phyloP scores from a whole-genome alignment of 1,140 invertebrate genomes.

The Psix sp. region DNA sequence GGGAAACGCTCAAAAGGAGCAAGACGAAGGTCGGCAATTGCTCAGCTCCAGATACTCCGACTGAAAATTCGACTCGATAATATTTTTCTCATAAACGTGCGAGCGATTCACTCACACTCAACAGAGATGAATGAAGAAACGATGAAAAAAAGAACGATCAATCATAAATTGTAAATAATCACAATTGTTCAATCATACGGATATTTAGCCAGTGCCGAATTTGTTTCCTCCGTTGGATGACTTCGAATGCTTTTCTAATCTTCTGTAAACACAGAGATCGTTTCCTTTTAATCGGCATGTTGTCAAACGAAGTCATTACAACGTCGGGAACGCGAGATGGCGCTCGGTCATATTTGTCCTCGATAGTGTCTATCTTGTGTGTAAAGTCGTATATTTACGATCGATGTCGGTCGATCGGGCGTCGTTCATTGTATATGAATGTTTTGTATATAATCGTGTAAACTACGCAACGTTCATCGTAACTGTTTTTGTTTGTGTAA shows the following conservation, averaged over 20 bases:
- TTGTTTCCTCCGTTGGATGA: background rate
- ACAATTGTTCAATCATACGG: no score
- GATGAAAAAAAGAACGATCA: no score
- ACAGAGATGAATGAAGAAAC: no score
- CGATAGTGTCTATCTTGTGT: conserved; percentile 28
- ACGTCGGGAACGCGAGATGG: background rate
- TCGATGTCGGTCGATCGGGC: conserved; percentile 16
- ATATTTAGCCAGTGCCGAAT: no score
- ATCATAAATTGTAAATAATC: conserved; percentile 45
- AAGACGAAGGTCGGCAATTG: background rate
- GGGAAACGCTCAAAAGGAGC: conserved; percentile 36
- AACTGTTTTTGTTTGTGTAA: background rate
- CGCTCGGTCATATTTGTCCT: conserved; percentile 7
- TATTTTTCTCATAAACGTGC: conserved; percentile 36
- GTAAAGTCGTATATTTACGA: conserved; percentile 14
- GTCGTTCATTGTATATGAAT: conserved; percentile 37
- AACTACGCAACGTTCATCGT: conserved; percentile 13
- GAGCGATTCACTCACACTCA: no score
- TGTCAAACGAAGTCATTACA: conserved; percentile 4
- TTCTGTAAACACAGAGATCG: background rate
- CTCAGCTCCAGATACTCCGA: conserved; percentile 23
- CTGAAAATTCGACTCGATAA: conserved; percentile 13
- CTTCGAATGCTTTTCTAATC: conserved; percentile 1
- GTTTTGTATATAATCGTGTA: conserved; percentile 41
- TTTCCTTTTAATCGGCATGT: no score